phyloP scores from a whole-genome alignment of 2,113 vertebrate species.

The Seriola rivoliana region DNA sequence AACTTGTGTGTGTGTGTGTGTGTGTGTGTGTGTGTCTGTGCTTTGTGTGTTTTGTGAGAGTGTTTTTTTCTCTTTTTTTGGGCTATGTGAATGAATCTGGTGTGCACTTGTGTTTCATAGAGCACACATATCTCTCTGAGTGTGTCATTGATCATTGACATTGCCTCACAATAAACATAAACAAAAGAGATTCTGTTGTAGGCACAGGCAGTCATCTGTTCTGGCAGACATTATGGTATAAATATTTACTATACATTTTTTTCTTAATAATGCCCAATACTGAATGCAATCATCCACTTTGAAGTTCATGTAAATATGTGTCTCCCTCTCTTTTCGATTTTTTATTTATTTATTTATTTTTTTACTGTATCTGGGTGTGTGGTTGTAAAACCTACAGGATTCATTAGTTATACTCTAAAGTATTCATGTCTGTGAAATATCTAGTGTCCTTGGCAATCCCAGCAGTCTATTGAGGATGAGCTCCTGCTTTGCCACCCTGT shows the following conservation, averaged over 20 bases:
- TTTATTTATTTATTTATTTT: background rate
- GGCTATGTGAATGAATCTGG: background rate
- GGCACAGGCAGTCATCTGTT: background rate
- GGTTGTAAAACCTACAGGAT: constrained; percentile 32
- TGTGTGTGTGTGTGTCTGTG: too few species aligned
- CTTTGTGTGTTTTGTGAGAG: background rate
- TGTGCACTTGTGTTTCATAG: background rate
- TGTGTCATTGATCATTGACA: background rate
- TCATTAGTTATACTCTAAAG: constrained; percentile 18
- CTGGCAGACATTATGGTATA: background rate
- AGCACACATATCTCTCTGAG: background rate
- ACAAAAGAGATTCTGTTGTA: background rate
- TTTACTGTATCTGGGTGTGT: background rate
- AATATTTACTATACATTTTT: background rate
- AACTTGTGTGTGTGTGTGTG: too few species aligned
- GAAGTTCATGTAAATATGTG: background rate
- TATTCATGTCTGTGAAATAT: constrained; percentile 52
- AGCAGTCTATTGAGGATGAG: constrained; percentile 71
- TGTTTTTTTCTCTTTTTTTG: background rate
- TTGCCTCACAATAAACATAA: constrained; percentile 1
- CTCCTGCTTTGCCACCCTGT: constrained; percentile 74
- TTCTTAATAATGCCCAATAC: background rate
- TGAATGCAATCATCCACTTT: background rate
- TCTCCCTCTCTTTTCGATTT: background rate
- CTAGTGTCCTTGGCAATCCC: constrained; percentile 67